Conservation (phyloP, 2,113 vertebrate species). For the Pampusana beccarii region DNA sequence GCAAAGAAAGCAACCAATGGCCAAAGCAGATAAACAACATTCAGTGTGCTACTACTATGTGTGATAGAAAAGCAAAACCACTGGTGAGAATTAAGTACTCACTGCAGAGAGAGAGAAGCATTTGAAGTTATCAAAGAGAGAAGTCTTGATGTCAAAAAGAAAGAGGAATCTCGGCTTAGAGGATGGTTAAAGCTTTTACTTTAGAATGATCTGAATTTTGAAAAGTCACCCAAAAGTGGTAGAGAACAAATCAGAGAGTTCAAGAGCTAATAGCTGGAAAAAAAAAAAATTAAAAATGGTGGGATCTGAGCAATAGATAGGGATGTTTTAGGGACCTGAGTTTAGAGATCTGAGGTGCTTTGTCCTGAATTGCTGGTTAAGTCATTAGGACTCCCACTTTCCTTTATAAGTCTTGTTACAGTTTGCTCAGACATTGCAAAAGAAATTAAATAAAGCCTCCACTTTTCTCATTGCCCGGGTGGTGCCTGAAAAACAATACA, state of each 20-base stretch:
- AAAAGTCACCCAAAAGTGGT: slow-evolving; percentile 46
- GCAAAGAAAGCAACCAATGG: not conserved
- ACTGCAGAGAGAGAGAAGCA: slow-evolving; percentile 17
- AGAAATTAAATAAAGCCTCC: not conserved
- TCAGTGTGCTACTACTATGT: slow-evolving; percentile 10
- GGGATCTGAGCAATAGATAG: slow-evolving; percentile 4
- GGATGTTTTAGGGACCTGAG: slow-evolving; percentile 27
- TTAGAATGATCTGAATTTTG: slow-evolving; percentile 65
- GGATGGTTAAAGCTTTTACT: not conserved
- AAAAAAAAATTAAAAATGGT: not conserved
- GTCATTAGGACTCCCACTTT: not conserved
- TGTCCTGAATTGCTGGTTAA: slow-evolving; percentile 13
- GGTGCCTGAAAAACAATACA: slow-evolving; percentile 51
- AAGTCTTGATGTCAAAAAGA: slow-evolving; percentile 60
- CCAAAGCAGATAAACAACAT: slow-evolving; percentile 49
- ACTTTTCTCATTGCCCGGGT: slow-evolving; percentile 18
- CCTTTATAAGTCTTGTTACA: not conserved
- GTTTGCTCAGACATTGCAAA: slow-evolving; percentile 8
- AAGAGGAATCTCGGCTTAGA: slow-evolving; percentile 47
- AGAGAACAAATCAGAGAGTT: slow-evolving; percentile 40
- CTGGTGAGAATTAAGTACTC: slow-evolving; percentile 51
- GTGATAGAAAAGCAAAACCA: slow-evolving; percentile 48
- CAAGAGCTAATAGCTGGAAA: slow-evolving; percentile 28
- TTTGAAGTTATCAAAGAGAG: slow-evolving; percentile 68
- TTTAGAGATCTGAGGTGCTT: not conserved